Evolutionary conservation across 2,888 invertebrate species (phyloP), one percentile per base, ranked within the genome.

Genomic region (Drosophila parthenogenetica): DNA sequence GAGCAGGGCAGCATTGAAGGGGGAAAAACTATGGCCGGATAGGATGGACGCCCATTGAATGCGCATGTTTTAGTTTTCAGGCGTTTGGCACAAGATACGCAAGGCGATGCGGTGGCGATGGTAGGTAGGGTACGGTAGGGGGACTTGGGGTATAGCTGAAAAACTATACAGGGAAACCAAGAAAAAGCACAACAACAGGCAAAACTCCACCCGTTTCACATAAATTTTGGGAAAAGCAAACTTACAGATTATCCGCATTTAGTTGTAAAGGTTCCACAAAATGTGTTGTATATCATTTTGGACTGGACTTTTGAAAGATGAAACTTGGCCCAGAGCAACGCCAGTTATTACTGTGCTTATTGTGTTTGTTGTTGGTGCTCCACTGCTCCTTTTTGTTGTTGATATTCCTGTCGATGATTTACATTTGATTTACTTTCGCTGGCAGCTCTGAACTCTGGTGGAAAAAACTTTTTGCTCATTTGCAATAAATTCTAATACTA

Each of bases 171-270:
- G 81, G 60, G 51, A 71, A 72, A 71, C 72, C 70, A 86, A 82
- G 82, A 82, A 82, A 83, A 83, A 86, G 75, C 87, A 82, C 87
- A 87, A 81, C 87, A 77, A 62, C 80, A 60, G 73, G 71, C 78
- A 76, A 82, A 80, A 80, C 87, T 89, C 90, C 90, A 81, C 89
- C 90, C 87, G 82, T 78, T 87, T 77, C 73, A 80, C 88, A 86
- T 89, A 89, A 86, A 89, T 86, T 85, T 74, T 40, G 58, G 74
- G 79, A 73, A 72, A 83, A 82, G 89, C 87, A 88, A 90, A 90
- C 88, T 90, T 89, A 83, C 87, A 90, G 90, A 90, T 90, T 90
- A 90, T 90, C 90, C 89, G 81, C 78, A 90, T 90, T 90, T 90
- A 90, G 90, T 90, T 90, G 89, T 89, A 90, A 90, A 89, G 89